phyloP scores from a whole-genome alignment of 2,113 vertebrate species.

The Terrapene triunguis region DNA sequence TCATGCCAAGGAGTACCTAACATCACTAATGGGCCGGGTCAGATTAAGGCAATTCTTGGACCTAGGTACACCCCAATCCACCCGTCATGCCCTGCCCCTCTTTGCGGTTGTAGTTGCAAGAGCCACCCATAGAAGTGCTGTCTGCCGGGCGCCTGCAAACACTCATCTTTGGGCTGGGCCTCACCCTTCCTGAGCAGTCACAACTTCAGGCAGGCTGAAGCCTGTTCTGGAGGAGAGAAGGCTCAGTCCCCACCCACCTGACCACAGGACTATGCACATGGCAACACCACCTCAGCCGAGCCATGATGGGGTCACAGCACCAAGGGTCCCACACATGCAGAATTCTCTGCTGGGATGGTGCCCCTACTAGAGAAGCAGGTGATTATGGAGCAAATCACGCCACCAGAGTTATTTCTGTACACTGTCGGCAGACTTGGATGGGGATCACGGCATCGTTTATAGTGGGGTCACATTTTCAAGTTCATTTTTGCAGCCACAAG shows the following conservation, averaged over 20 bases:
- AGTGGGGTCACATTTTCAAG: neutral
- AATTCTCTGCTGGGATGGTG: neutral
- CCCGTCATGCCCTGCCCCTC: neutral
- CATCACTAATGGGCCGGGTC: neutral
- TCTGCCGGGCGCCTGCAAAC: neutral
- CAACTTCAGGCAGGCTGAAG: neutral
- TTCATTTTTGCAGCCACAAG: neutral
- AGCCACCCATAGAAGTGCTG: neutral
- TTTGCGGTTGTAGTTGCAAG: neutral
- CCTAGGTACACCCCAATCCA: neutral
- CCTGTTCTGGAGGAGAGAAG: too few relatives aligned
- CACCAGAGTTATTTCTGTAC: neutral
- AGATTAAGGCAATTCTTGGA: neutral
- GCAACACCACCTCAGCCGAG: neutral
- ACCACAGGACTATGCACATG: neutral
- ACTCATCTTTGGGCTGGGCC: neutral
- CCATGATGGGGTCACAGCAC: neutral
- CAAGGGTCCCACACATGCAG: neutral
- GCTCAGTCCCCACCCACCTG: too few relatives aligned
- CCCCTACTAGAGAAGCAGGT: neutral
- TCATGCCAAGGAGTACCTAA: neutral
- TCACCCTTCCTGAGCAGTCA: neutral
- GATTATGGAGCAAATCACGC: neutral
- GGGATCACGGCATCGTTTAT: neutral
- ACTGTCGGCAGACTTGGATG: neutral